Conservation (phyloP, 1,140 invertebrate genomes). For the Drosophila funebris region DNA sequence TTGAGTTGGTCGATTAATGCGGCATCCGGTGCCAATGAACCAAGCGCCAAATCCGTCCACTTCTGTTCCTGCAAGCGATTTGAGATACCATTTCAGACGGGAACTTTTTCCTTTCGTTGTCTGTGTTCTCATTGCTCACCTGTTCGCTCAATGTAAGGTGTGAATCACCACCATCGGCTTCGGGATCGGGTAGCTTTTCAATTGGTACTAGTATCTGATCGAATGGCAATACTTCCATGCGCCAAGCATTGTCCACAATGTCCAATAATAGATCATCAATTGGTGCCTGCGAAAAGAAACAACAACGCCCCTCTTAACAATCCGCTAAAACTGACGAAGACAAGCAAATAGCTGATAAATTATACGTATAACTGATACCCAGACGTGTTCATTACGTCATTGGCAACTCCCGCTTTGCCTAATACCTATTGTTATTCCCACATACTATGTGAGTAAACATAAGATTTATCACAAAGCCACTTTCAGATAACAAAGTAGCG, state of each 20-base stretch:
- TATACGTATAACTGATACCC: constrained; percentile 2
- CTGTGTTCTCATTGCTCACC: constrained; percentile 73
- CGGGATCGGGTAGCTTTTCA: constrained; percentile 95
- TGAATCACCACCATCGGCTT: constrained; percentile 96
- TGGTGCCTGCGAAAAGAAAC: constrained; percentile 63
- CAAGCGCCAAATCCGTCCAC: constrained; percentile 92
- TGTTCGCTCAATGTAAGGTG: constrained; percentile 95
- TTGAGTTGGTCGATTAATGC: constrained; percentile 79
- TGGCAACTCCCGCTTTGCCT: constrained; percentile 6
- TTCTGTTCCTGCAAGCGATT: constrained; percentile 87
- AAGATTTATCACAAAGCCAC: constrained; percentile 67
- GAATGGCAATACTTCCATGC: constrained; percentile 92
- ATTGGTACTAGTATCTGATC: constrained; percentile 95
- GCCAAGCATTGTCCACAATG: constrained; percentile 95
- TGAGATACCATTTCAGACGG: not conserved
- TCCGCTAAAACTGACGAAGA: constrained; percentile 22
- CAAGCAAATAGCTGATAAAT: not conserved
- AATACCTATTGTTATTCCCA: constrained; percentile 45
- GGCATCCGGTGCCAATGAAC: constrained; percentile 84
- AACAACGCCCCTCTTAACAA: constrained; percentile 38
- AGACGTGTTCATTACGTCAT: constrained; percentile 60
- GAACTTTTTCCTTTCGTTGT: not conserved
- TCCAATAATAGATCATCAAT: constrained; percentile 92
- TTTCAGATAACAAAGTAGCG: constrained; percentile 55
- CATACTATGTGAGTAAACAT: constrained; percentile 36